Evolutionary conservation across 35 echinoderm and acorn worm genomes (phyloP).

Genomic region (Holothuria glaberrima): DNA sequence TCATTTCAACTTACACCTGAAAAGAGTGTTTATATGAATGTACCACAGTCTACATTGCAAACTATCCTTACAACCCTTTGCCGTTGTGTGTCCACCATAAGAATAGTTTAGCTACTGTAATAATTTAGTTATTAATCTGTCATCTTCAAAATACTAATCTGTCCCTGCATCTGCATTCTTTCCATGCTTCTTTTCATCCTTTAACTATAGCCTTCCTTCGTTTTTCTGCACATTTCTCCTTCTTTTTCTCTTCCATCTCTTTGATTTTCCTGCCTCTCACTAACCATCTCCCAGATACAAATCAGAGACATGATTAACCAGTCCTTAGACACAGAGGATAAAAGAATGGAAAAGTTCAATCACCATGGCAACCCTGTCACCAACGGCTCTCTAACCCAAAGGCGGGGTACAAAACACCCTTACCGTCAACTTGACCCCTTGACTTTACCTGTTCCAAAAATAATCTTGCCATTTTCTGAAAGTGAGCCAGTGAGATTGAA

Average conservation of each 20-base stretch:
- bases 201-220: not conserved
- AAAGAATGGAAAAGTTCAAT: slow-evolving; percentile 23
- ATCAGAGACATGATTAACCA: slow-evolving; percentile 54
- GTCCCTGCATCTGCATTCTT: no score
- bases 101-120: no score
- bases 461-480: slow-evolving; percentile 92
- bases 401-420: slow-evolving; percentile 14
- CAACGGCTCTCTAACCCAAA: not conserved
- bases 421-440: slow-evolving; percentile 69
- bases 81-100: no score
- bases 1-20: no score
- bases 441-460: slow-evolving; percentile 89
- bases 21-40: no score
- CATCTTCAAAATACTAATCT: no score
- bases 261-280: not conserved
- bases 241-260: not conserved
- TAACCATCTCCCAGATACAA: slow-evolving; percentile 25
- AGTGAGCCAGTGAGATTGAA: slow-evolving; percentile 80
- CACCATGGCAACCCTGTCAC: slow-evolving; percentile 35
- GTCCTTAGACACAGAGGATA: slow-evolving; percentile 24
- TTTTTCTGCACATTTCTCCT: not conserved
- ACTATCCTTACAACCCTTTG: no score
- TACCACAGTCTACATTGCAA: no score
- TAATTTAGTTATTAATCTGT: no score
- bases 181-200: not conserved